Evolutionary conservation across 2,888 invertebrate species (phyloP), one percentile per base, ranked within the genome.

Genomic region (Tridacna gigas): DNA sequence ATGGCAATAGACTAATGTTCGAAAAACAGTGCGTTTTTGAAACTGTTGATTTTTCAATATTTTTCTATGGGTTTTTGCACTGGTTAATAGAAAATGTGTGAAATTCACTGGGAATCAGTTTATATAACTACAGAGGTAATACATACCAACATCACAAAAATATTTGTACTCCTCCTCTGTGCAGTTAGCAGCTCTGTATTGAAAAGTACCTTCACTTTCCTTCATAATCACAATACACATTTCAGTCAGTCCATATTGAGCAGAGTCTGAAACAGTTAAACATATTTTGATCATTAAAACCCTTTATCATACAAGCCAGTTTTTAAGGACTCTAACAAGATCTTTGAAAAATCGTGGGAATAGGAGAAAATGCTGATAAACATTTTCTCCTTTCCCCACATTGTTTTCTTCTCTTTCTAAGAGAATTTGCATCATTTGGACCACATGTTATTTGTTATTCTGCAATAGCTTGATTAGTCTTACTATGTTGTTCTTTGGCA

Each of bases 341-440:
- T 56, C 20, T 56, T 56, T 56, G 3, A 11, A 56, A 56, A 56
- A 56, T 56, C 3, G 56, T 25, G 4, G 22, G n/a, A 25, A 63
- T 9, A 63, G 63, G 22, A 25, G 63, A 25, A 63, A 63, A 22
- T 63, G 25, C 63, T 25, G 22, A 13, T 22, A n/a, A 63, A 22
- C 63, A 65, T 22, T 76, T 76, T 76, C 75, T 76, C 48, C 63
- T 25, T 63, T 63, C 13, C 22, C 63, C 63, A 63, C 63, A 63
- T 9, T 63, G 63, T 63, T 63, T 63, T 63, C 9, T 22, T 9
- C 22, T 9, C 20, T 56, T 56, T 3, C 1, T 56, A 37, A 37
- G 11, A 9, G 5, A 56, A 5, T 5, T 56, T 56, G 1, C 56
- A 56, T 5, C 1, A 5, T 56, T 56, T 56, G 51, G n/a, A n/a